Base-by-base conservation (phyloP, 2,888 invertebrate species). In the Pterostichus madidus region DNA sequence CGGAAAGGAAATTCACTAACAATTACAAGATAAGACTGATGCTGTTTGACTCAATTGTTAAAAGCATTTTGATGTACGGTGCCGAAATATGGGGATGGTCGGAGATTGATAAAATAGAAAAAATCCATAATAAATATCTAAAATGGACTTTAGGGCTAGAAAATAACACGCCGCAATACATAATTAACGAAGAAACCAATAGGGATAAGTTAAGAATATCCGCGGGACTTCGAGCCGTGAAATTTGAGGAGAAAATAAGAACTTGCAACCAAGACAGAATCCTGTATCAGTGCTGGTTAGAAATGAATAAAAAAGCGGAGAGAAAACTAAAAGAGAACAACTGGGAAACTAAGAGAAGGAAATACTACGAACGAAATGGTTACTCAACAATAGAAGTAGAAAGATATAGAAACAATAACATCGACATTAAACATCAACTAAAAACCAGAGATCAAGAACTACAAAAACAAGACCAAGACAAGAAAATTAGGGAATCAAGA, bases 61-160 rank as follows among this genome's bases (percentile, higher is more conserved):
- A 68, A 35, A 77, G 68, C 7, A 71, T 83, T 1, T 1, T 64
- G 0, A 32, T 73, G 52, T 84, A 84, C 11, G 84, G 79, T 0
- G 78, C 59, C 0, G 77, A 64, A 10, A 56, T 61, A 0, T 83
- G 77, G 84, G 82, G 56, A 0, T 73, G 82, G 79, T 15, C n/a
- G n/a, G 83, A 44, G 49, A 39, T 31, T 17, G 32, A 52, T 31
- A 24, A 5, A n/a, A 46, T 83, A 7, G 53, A 84, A 39, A 59
- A 17, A 7, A n/a, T 73, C 0, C 84, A 77, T 15, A 1, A 53
- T 1, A 64, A 44, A 15, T 83, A 79, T 24, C 1, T 83, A 6
- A 83, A 59, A 77, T 84, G 84, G 83, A 73, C 46, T 6, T 64
- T 83, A 11, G 81, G 61, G 2, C n/a, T 83, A 10, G 68, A 82